A percentile compares a stretch with the other conserved stretches of the same genome.
These are phyloP conservation scores for Zophobas morio DNA, from an alignment of 1,140 invertebrate genomes.

Conservation along the genomic window DNA sequence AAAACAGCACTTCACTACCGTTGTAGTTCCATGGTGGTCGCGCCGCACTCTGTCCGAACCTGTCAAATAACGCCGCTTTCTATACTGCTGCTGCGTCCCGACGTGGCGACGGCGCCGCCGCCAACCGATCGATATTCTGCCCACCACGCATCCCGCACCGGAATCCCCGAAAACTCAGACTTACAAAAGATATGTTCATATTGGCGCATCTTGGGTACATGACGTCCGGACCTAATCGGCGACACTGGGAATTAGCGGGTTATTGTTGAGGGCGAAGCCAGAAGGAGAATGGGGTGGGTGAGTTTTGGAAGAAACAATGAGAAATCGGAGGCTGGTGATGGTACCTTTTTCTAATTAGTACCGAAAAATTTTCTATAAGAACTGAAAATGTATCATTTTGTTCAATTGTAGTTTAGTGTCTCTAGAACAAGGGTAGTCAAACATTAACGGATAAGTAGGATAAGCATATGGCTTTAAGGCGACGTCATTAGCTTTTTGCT, in stretches of 20 bases:
- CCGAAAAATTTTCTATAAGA: too few relatives aligned
- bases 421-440: too few relatives aligned
- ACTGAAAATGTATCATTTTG: too few relatives aligned
- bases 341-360: too few relatives aligned
- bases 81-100: constrained; percentile 46
- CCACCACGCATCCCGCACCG: constrained; percentile 56
- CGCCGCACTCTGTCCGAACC: constrained; percentile 43
- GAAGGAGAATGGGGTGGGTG: too few relatives aligned
- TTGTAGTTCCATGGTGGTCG: constrained; percentile 45
- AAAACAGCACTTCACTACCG: constrained; percentile 49
- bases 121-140: constrained; percentile 55
- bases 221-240: constrained; percentile 6
- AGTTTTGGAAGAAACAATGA: too few relatives aligned
- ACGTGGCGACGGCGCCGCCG: constrained; percentile 49
- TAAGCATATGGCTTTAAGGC: too few relatives aligned
- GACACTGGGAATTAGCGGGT: constrained; percentile 5
- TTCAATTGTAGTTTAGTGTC: too few relatives aligned
- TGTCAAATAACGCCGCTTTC: constrained; percentile 41
- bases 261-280: not conserved
- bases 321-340: too few relatives aligned
- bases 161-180: constrained; percentile 51
- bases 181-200: constrained; percentile 43
- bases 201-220: constrained; percentile 29
- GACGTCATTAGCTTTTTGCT: too few relatives aligned
- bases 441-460: too few relatives aligned